Evolutionary conservation across 2,113 vertebrate species (phyloP).

Genomic region (Plecturocebus donacophilus): DNA sequence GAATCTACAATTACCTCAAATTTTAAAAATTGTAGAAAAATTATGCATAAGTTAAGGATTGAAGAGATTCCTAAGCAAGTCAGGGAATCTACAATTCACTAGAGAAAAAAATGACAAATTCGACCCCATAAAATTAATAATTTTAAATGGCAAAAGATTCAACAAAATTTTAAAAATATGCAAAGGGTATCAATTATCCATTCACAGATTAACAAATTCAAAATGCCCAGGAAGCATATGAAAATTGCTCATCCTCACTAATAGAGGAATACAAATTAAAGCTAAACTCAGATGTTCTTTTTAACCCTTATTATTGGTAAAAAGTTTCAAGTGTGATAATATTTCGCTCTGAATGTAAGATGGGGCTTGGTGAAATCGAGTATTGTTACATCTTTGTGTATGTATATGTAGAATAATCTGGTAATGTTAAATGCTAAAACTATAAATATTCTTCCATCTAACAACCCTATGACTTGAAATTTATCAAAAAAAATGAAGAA

Average conservation of each 20-base stretch:
- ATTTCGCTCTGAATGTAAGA: background rate
- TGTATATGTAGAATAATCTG: background rate
- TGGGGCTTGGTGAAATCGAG: background rate
- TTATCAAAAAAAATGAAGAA: background rate
- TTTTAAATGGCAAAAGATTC: background rate
- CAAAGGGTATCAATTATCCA: background rate
- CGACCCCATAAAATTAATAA: background rate
- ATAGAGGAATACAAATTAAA: background rate
- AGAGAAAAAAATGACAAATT: background rate
- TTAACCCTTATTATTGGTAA: background rate
- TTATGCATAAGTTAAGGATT: background rate
- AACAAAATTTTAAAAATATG: background rate
- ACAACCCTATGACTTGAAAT: background rate
- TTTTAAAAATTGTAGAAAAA: background rate
- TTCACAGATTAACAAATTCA: background rate
- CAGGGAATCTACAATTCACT: background rate
- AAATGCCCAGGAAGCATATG: background rate
- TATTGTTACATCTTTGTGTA: background rate
- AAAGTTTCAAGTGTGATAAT: background rate
- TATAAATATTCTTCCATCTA: background rate
- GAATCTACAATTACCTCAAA: background rate
- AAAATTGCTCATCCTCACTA: background rate
- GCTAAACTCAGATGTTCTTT: background rate
- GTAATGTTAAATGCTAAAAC: background rate
- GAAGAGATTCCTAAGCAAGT: background rate